A percentile compares a stretch with the other conserved stretches of the same genome.
Evolutionary conservation across 2,113 vertebrate species (phyloP).

Genomic region (Cygnus atratus): DNA sequence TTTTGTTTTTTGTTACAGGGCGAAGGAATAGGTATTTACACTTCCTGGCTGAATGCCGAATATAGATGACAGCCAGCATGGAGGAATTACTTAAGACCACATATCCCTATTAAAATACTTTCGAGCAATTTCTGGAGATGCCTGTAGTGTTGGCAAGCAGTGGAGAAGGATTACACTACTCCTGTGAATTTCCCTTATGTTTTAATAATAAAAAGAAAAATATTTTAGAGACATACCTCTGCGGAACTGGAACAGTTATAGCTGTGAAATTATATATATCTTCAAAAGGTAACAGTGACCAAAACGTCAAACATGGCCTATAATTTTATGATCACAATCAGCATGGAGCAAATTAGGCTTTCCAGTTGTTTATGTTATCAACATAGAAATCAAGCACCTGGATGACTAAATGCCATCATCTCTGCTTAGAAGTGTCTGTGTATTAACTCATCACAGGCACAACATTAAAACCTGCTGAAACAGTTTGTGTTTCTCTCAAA

Average conservation of each 20-base stretch:
- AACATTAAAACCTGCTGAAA: background rate
- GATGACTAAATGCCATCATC: background rate
- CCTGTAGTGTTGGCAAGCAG: background rate
- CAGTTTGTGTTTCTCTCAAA: background rate
- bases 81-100: background rate
- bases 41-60: background rate
- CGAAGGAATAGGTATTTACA: background rate
- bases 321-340: background rate
- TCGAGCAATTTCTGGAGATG: background rate
- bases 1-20: background rate
- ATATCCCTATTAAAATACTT: slow-evolving; percentile 19
- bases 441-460: background rate
- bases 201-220: slow-evolving; percentile 33
- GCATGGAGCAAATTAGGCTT: background rate
- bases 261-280: background rate
- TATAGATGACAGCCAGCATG: background rate
- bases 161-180: background rate
- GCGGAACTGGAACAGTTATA: background rate
- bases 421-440: background rate
- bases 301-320: background rate
- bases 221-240: background rate
- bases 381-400: background rate
- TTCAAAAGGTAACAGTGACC: background rate
- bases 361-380: background rate
- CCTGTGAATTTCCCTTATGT: background rate